Percentiles rank a stretch among this genome's conserved stretches.
phyloP scores from a whole-genome alignment of 1,140 invertebrate genomes.

The Ridgeia piscesae region DNA sequence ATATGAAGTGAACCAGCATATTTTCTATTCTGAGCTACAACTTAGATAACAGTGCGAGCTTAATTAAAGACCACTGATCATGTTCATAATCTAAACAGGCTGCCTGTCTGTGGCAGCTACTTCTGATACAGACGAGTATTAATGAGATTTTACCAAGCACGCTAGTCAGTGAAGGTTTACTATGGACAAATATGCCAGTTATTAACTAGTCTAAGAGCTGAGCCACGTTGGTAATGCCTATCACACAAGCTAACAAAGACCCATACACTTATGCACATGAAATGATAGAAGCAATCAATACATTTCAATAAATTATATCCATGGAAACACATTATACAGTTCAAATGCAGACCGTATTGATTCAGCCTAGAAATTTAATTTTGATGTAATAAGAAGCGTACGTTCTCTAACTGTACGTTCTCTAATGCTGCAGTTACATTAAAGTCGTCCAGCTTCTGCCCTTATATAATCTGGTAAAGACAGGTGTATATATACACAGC shows the following conservation, averaged over 20 bases:
- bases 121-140: too few relatives aligned
- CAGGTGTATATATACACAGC: not conserved
- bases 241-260: not conserved
- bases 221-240: not conserved
- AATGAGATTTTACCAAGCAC: too few relatives aligned
- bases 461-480: not conserved
- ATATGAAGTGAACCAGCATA: too few relatives aligned
- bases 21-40: too few relatives aligned
- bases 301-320: constrained; percentile 1
- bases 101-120: too few relatives aligned
- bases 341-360: not conserved
- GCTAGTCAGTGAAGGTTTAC: too few relatives aligned
- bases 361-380: not conserved
- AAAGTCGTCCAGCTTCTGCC: not conserved
- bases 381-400: not conserved
- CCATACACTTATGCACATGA: not conserved
- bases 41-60: too few relatives aligned
- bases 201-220: not conserved
- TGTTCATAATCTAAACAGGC: too few relatives aligned
- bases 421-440: not conserved
- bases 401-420: not conserved
- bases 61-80: too few relatives aligned
- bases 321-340: not conserved
- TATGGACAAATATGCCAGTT: too few relatives aligned
- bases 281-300: constrained; percentile 1